These are phyloP conservation scores for Podocnemis expansa DNA, from an alignment of 2,113 vertebrate species.

Conservation along the genomic window DNA sequence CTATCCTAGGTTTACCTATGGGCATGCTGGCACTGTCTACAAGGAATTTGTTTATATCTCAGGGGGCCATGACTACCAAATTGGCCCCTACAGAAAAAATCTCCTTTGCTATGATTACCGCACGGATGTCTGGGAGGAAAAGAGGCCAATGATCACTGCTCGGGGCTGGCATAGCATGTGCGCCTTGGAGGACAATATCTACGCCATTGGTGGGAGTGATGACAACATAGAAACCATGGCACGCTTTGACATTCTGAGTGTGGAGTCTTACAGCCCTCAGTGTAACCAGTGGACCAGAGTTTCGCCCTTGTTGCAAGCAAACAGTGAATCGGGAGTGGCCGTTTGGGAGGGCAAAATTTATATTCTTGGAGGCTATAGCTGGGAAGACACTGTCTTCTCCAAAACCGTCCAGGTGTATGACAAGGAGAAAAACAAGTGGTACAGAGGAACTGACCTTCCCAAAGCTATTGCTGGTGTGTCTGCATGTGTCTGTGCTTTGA, in stretches of 20 bases:
- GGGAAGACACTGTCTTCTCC: conserved; percentile 92
- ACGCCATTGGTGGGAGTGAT: conserved; percentile 91
- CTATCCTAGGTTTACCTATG: conserved; percentile 87
- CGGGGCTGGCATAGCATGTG: conserved; percentile 98
- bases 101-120: conserved; percentile 89
- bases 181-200: conserved; percentile 87
- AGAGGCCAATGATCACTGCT: conserved; percentile 87
- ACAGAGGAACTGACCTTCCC: conserved; percentile 86
- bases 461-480: conserved; percentile 91
- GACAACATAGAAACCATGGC: conserved; percentile 91
- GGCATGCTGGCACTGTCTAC: conserved; percentile 90
- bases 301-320: conserved; percentile 86
- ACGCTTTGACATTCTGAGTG: conserved; percentile 90
- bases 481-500: conserved; percentile 88
- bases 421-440: conserved; percentile 85
- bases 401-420: conserved; percentile 90
- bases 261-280: conserved; percentile 90
- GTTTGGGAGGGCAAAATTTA: conserved; percentile 89
- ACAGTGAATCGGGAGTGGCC: conserved; percentile 91
- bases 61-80: conserved; percentile 94
- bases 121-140: conserved; percentile 85
- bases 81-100: conserved; percentile 91
- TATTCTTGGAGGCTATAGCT: conserved; percentile 95
- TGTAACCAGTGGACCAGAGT: conserved; percentile 90
- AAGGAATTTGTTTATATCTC: conserved; percentile 91